These are phyloP conservation scores for Pristionchus maxplancki DNA, from an alignment of 2,888 invertebrate genomes.

Conservation along the genomic window DNA sequence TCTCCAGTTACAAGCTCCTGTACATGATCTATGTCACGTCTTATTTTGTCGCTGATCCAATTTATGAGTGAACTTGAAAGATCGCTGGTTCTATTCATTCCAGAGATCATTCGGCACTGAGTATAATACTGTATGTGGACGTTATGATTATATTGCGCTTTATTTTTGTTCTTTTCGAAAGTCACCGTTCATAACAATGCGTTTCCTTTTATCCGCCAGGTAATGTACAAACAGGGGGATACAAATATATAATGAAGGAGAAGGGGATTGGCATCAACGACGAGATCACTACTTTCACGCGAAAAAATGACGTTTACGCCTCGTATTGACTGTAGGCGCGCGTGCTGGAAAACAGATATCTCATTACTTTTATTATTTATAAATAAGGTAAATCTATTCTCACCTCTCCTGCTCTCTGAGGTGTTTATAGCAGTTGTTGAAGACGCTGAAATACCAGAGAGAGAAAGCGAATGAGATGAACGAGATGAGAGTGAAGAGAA, in stretches of 20 bases:
- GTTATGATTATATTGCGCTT: too few relatives aligned
- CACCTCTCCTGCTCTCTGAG: constrained; percentile 6
- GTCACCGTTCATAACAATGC: too few relatives aligned
- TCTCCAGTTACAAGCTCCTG: too few relatives aligned
- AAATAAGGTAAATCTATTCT: too few relatives aligned
- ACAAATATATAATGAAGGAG: background rate
- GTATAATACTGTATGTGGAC: too few relatives aligned
- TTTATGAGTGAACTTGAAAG: too few relatives aligned
- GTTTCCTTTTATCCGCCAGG: too few relatives aligned
- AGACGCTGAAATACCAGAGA: background rate
- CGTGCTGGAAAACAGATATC: background rate
- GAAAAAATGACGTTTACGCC: background rate
- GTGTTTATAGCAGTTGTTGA: background rate
- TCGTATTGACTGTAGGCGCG: background rate
- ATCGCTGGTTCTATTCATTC: too few relatives aligned
- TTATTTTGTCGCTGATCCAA: too few relatives aligned
- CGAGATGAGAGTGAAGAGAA: background rate
- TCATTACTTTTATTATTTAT: background rate
- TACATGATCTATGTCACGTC: too few relatives aligned
- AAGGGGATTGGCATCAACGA: background rate
- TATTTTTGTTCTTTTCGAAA: too few relatives aligned
- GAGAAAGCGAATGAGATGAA: background rate
- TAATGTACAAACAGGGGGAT: background rate
- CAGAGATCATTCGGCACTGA: too few relatives aligned
- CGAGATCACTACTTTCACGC: background rate